Conservation (phyloP, 2,797 vertebrate genomes). For the Takifugu ocellatus region DNA sequence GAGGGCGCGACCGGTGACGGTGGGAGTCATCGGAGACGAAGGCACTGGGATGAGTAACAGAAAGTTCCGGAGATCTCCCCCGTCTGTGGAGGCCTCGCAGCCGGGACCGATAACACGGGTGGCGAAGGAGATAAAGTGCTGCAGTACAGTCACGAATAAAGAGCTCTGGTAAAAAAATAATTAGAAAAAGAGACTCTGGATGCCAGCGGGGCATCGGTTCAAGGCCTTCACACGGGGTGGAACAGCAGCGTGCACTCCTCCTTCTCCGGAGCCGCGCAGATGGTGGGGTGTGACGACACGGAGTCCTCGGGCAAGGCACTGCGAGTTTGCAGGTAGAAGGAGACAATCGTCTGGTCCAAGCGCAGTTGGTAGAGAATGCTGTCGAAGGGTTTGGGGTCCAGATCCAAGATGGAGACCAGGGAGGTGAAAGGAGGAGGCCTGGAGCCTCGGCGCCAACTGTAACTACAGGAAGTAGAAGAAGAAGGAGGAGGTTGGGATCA, state of each 20-base stretch:
- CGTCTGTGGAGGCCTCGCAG: conserved; percentile 3
- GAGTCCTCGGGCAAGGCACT: conserved; percentile 74
- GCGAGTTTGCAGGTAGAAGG: conserved; percentile 83
- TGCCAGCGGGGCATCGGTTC: background rate
- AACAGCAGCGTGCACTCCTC: conserved; percentile 92
- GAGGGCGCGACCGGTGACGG: no score
- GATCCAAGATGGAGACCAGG: conserved; percentile 90
- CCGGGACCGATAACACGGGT: conserved; percentile 1
- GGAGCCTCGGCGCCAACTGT: conserved; percentile 46
- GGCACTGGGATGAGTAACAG: conserved; percentile 23
- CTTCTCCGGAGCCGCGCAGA: conserved; percentile 78
- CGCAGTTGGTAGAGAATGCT: conserved; percentile 89
- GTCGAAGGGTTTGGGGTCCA: conserved; percentile 94
- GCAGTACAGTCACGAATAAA: background rate
- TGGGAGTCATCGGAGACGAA: background rate
- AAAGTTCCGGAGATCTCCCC: conserved; percentile 7
- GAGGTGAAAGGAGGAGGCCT: conserved; percentile 80
- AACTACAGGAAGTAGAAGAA: conserved; percentile 17
- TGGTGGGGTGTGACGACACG: conserved; percentile 55
- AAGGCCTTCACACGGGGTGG: conserved; percentile 80
- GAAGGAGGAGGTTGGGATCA: background rate
- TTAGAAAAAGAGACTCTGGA: conserved; percentile 2
- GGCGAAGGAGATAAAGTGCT: conserved; percentile 16
- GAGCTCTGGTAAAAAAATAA: background rate
- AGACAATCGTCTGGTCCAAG: conserved; percentile 90